These are phyloP conservation scores for Haliclystus octoradiatus DNA, from an alignment of 30 jellyfish, hydroid and myxozoan species.

Conservation along the genomic window DNA sequence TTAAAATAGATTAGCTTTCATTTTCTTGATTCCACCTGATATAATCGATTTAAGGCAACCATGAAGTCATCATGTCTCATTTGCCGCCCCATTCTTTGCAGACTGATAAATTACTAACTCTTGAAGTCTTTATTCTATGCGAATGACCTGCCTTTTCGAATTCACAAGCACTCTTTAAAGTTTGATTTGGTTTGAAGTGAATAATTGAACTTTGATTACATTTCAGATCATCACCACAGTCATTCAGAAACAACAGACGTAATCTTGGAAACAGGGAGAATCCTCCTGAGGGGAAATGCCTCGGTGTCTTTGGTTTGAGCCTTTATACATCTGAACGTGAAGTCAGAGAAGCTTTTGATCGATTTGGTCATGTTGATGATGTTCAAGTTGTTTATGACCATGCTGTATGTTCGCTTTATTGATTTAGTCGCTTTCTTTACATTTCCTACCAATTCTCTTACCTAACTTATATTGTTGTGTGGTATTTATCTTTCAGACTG, in stretches of 20 bases:
- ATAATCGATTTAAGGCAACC: no score
- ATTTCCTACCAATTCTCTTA: no score
- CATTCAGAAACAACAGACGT: conserved; percentile 73
- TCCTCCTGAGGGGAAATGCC: conserved; percentile 98
- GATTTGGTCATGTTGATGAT: conserved; percentile 87
- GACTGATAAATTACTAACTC: no score
- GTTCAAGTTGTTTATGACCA: conserved; percentile 97
- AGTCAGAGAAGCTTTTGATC: conserved; percentile 79
- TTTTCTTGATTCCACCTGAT: no score
- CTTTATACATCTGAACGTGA: conserved; percentile 97
- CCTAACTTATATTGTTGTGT: no score
- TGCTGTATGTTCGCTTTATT: conserved; percentile 40
- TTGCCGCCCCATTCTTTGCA: no score
- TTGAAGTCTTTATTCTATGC: no score
- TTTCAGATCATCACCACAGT: conserved; percentile 71
- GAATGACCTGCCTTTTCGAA: no score
- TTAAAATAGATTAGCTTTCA: no score
- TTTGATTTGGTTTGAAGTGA: not conserved
- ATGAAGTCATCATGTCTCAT: no score
- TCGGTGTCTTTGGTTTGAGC: conserved; percentile 99
- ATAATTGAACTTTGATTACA: not conserved
- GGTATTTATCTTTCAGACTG: conserved; percentile 93
- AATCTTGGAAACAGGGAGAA: conserved; percentile 98
- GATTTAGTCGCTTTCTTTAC: not conserved
- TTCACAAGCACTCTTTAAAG: not conserved